Conservation (phyloP, 2,888 invertebrate species). For the Heliconius ismenius region DNA sequence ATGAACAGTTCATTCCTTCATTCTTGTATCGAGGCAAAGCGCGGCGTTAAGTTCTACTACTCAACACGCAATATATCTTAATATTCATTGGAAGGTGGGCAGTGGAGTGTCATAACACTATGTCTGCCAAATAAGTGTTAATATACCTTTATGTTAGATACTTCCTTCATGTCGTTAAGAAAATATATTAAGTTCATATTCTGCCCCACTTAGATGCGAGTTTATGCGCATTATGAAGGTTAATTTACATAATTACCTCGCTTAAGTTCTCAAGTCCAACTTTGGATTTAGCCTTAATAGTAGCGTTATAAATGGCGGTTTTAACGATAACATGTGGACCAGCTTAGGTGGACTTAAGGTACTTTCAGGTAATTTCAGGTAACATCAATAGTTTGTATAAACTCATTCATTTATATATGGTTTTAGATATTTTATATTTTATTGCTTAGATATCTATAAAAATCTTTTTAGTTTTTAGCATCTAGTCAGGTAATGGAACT, state of each 20-base stretch:
- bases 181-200: slow-evolving; percentile 46
- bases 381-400: background rate
- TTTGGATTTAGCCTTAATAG: slow-evolving; percentile 45
- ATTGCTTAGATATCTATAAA: no score
- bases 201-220: slow-evolving; percentile 48
- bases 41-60: no score
- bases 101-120: no score
- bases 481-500: no score
- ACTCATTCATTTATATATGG: background rate
- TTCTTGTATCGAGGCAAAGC: no score
- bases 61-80: no score
- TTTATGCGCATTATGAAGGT: slow-evolving; percentile 49
- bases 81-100: no score
- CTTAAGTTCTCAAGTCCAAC: slow-evolving; percentile 45
- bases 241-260: slow-evolving; percentile 51
- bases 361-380: slow-evolving; percentile 16
- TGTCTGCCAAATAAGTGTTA: no score
- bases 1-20: no score
- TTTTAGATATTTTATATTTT: background rate
- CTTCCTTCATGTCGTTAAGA: slow-evolving; percentile 40
- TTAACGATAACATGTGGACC: slow-evolving; percentile 37
- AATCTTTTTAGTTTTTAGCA: no score
- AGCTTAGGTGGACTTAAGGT: slow-evolving; percentile 19
- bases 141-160: background rate
- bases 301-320: slow-evolving; percentile 40